phyloP scores from a whole-genome alignment of 2,888 invertebrate species.

The Coecobrya sp. region DNA sequence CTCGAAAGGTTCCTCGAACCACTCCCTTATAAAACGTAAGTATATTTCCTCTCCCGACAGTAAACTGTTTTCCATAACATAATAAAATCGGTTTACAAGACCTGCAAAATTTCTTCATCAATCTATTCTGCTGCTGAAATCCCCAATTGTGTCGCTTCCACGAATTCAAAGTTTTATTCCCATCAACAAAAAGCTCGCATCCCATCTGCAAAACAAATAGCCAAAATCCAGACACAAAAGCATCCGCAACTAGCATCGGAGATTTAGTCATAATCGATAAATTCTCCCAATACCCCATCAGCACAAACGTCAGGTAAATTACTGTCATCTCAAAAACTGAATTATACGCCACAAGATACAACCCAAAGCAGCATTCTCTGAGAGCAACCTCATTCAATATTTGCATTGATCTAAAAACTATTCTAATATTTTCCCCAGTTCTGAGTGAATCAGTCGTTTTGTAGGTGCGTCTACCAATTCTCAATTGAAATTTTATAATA shows the following conservation, averaged over 20 bases:
- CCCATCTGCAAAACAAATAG: neutral
- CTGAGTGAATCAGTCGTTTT: neutral
- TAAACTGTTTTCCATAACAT: conserved; percentile 22
- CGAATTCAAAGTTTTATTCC: neutral
- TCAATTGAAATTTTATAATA: neutral
- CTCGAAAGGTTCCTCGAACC: neutral
- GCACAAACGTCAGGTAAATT: neutral
- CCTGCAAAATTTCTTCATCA: neutral
- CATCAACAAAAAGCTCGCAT: neutral
- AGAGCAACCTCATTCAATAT: neutral
- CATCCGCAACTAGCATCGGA: neutral
- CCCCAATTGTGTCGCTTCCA: conserved; percentile 10
- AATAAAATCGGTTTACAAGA: conserved; percentile 4
- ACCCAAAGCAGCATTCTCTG: neutral
- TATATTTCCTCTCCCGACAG: neutral
- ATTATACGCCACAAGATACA: neutral
- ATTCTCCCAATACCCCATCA: neutral
- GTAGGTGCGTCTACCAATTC: neutral
- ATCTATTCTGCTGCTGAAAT: neutral
- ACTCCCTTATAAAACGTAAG: neutral
- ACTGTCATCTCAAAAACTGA: neutral
- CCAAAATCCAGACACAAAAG: neutral
- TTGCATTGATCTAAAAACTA: neutral
- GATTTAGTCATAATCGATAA: neutral
- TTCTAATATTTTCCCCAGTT: neutral